These are phyloP conservation scores for Caenorhabditis virilis DNA, from an alignment of 2,888 invertebrate genomes.

Conservation along the genomic window DNA sequence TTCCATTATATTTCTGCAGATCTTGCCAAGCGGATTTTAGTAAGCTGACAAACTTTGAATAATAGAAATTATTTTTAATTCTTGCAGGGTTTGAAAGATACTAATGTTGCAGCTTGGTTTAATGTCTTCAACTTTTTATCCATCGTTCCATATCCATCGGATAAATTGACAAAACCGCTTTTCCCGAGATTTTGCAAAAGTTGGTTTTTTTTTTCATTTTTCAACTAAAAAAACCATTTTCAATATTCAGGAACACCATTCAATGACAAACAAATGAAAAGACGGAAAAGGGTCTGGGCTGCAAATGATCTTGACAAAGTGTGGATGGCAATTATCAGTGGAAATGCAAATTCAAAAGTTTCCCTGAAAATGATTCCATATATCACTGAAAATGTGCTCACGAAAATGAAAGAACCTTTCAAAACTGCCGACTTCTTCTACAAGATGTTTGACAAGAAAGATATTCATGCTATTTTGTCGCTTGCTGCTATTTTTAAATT, in stretches of 20 bases:
- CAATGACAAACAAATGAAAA: slow-evolving; percentile 12
- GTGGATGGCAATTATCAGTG: slow-evolving; percentile 38
- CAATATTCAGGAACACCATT: slow-evolving; percentile 25
- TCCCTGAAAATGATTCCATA: slow-evolving; percentile 41
- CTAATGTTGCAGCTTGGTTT: slow-evolving; percentile 19
- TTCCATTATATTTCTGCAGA: slow-evolving; percentile 27
- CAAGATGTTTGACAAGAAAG: slow-evolving; percentile 75
- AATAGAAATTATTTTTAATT: slow-evolving; percentile 2
- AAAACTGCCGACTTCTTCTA: slow-evolving; percentile 55
- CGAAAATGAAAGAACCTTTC: slow-evolving; percentile 39
- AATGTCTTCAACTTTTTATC: slow-evolving; percentile 39
- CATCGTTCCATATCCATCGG: slow-evolving; percentile 30
- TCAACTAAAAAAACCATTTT: not conserved
- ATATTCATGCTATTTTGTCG: slow-evolving; percentile 78
- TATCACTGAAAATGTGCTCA: slow-evolving; percentile 47
- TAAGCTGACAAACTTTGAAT: slow-evolving; percentile 6
- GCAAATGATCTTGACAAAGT: slow-evolving; percentile 19
- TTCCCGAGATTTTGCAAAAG: slow-evolving; percentile 23
- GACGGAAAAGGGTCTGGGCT: slow-evolving; percentile 14
- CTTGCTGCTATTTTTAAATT: slow-evolving; percentile 88
- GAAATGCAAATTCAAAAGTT: slow-evolving; percentile 24
- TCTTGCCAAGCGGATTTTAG: slow-evolving; percentile 13
- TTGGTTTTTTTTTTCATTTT: not conserved
- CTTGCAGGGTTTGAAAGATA: slow-evolving; percentile 11
- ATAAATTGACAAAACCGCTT: slow-evolving; percentile 20